Evolutionary conservation across 2,888 invertebrate genomes (phyloP).

Genomic region (Laothoe populi): DNA sequence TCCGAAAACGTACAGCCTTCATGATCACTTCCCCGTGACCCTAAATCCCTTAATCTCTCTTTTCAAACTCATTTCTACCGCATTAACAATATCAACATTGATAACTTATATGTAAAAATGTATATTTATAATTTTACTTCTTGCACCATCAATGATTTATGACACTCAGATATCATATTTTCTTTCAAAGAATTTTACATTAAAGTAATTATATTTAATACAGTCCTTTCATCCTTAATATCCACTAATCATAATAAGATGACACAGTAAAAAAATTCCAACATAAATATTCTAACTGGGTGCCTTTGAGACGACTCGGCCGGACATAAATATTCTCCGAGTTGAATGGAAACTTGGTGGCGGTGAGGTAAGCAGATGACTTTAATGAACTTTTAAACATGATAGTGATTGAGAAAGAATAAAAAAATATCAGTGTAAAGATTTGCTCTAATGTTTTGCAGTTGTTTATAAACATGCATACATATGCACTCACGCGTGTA

Average conservation of each 20-base stretch:
- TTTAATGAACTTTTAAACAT: not conserved
- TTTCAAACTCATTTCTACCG: not conserved
- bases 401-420: not conserved
- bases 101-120: not conserved
- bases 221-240: conserved; percentile 36
- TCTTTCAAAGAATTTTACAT: conserved; percentile 29
- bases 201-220: conserved; percentile 27
- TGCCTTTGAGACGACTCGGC: conserved; percentile 52
- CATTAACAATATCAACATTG: no score
- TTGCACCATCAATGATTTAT: not conserved
- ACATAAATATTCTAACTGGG: conserved; percentile 55
- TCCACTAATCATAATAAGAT: conserved; percentile 52
- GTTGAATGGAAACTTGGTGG: conserved; percentile 56
- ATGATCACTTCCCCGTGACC: no score
- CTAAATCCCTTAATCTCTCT: no score
- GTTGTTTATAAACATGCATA: no score
- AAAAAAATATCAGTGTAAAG: no score
- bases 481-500: no score
- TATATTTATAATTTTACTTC: not conserved
- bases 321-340: conserved; percentile 65
- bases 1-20: no score
- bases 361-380: conserved; percentile 48
- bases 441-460: no score
- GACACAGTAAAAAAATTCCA: conserved; percentile 48
- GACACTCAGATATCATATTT: not conserved